Percentiles rank a stretch among this genome's conserved stretches.
These are phyloP conservation scores for Pelusios castaneus DNA, from an alignment of 2,113 vertebrate genomes.

Conservation along the genomic window DNA sequence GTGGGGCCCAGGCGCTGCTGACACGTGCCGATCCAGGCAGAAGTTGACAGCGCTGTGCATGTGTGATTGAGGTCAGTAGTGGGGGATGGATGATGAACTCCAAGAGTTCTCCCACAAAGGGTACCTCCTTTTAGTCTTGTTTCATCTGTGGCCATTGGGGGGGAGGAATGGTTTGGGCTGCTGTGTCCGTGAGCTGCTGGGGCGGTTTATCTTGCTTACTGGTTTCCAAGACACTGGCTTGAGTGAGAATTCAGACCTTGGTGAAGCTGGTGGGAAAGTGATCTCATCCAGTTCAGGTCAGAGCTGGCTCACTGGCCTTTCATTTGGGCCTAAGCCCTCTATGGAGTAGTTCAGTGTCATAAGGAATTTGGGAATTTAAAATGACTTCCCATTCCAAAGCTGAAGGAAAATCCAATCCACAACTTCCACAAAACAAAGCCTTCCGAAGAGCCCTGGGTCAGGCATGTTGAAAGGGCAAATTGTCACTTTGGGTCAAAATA, in stretches of 20 bases:
- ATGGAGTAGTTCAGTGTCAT: background rate
- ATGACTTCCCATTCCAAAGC: background rate
- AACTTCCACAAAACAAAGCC: background rate
- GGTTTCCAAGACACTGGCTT: too few relatives aligned
- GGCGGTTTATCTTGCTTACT: too few relatives aligned
- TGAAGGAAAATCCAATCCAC: background rate
- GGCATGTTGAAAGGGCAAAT: background rate
- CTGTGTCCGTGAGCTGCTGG: background rate
- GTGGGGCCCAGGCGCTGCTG: too few relatives aligned
- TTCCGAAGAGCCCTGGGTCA: background rate
- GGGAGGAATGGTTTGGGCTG: background rate
- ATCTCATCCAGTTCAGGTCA: background rate
- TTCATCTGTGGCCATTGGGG: background rate
- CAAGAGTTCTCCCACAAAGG: background rate
- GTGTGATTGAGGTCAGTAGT: background rate
- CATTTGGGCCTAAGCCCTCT: background rate
- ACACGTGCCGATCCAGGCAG: too few relatives aligned
- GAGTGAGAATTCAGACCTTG: background rate
- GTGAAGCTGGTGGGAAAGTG: background rate
- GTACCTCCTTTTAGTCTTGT: background rate
- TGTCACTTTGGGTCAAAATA: too few relatives aligned
- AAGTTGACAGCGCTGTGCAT: too few relatives aligned
- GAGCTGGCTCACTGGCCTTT: background rate
- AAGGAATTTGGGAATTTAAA: background rate
- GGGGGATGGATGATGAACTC: background rate